Base-by-base conservation (phyloP, 2,797 vertebrate species). In the Cossypha dichroa region DNA sequence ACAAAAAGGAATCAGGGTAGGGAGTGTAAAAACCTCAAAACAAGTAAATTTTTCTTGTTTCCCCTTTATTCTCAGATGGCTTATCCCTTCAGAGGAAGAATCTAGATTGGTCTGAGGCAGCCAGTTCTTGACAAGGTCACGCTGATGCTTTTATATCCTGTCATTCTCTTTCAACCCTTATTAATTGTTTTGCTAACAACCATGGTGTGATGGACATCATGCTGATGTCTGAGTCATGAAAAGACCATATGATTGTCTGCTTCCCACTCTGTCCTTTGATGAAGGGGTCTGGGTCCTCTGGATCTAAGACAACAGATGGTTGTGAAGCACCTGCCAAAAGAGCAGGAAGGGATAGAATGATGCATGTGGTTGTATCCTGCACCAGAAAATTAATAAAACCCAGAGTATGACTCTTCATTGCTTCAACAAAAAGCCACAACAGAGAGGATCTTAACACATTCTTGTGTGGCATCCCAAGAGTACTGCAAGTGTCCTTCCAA, bases 261-360 rank as follows among this genome's bases (percentile, higher is more conserved):
- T 90, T 95, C 81, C 81, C 10, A 10, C 90, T 81, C 73, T 96
- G 29, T 80, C 73, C 75, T 96, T 93, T 93, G 88, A 90, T 90
- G 81, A 88, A 88, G 28, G 23, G 40, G 9, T 74, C 80, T 94
- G 68, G 16, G 80, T 91, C 69, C 59, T 93, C 89, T 69, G 66
- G 29, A 76, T 34, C 76, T 94, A 63, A 92, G 88, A 68, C 49
- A 88, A 51, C 93, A 96, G 81, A 95, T 91, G 89, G 54, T 84
- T 25, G 38, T 40, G 58, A 96, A 96, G 66, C 92, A 94, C 85
- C 92, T 94, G 95, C 91, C 97, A 96, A 86, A 73, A 92, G 66
- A 92, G 40, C 88, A 88, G 52, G 43, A 94, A 46, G 40, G 68
- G 18, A 72, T 1, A 3, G 77, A 85, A 56, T 33, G 21, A 85